These are phyloP conservation scores for Scarus forsteni DNA, from an alignment of 2,797 vertebrate species.

Conservation along the genomic window DNA sequence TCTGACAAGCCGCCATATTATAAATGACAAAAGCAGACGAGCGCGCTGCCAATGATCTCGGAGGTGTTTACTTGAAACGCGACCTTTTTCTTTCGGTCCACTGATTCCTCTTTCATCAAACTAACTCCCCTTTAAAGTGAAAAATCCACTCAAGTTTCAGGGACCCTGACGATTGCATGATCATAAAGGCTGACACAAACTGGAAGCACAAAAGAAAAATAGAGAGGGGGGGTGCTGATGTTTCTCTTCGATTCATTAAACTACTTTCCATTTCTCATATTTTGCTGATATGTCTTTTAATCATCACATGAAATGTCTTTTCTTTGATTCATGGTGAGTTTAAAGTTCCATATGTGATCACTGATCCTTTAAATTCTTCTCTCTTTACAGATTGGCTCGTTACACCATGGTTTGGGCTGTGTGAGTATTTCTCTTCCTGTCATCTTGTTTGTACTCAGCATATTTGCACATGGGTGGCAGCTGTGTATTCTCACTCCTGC, in stretches of 20 bases:
- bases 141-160: slow-evolving; percentile 9
- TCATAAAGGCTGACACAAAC: not conserved
- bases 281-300: slow-evolving; percentile 1
- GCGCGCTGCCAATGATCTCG: slow-evolving; percentile 12
- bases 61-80: slow-evolving; percentile 34
- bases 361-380: slow-evolving; percentile 31
- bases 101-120: slow-evolving; percentile 25
- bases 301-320: not conserved
- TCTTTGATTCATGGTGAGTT: not conserved
- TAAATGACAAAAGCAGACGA: slow-evolving; percentile 48
- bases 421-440: slow-evolving; percentile 86
- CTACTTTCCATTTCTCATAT: slow-evolving; percentile 1
- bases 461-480: not conserved
- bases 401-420: slow-evolving; percentile 97
- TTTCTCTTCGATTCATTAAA: slow-evolving; percentile 19
- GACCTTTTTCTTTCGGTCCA: not conserved
- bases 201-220: slow-evolving; percentile 1
- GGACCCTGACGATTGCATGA: slow-evolving; percentile 3
- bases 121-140: slow-evolving; percentile 7
- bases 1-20: slow-evolving; percentile 41
- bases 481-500: too few relatives aligned
- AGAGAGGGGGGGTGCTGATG: not conserved
- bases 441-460: slow-evolving; percentile 2
- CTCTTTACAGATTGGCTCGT: slow-evolving; percentile 91
- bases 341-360: not conserved